Evolutionary conservation across 2,888 invertebrate species (phyloP).

Genomic region (Drosophila borealis): DNA sequence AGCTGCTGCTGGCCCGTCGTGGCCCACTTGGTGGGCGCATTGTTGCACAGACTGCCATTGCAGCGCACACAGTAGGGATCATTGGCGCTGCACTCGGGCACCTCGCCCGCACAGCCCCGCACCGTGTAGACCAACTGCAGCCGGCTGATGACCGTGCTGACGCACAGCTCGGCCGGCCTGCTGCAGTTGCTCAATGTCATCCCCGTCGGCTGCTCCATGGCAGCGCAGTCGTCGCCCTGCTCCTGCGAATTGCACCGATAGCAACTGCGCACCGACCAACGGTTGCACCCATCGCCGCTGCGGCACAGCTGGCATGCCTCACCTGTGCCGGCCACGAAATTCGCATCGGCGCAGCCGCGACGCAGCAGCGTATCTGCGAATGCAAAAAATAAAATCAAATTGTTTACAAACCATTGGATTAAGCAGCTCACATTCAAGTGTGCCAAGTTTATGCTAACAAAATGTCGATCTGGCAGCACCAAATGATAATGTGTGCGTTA

Average conservation of each 20-base stretch:
- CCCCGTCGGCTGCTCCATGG: slow-evolving; percentile 47
- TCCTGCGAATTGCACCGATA: slow-evolving; percentile 78
- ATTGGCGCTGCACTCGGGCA: slow-evolving; percentile 74
- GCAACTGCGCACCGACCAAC: slow-evolving; percentile 73
- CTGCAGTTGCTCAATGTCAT: slow-evolving; percentile 68
- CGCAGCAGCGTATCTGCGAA: slow-evolving; percentile 65
- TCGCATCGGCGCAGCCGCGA: slow-evolving; percentile 73
- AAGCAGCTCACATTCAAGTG: not conserved
- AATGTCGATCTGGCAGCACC: not conserved
- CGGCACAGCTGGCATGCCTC: slow-evolving; percentile 77
- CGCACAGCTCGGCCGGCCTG: slow-evolving; percentile 71
- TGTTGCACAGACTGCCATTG: slow-evolving; percentile 80
- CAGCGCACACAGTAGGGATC: slow-evolving; percentile 82
- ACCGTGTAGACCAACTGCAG: slow-evolving; percentile 71
- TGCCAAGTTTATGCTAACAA: not conserved
- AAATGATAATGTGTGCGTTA: not conserved
- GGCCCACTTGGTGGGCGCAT: slow-evolving; percentile 60
- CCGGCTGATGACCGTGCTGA: slow-evolving; percentile 72
- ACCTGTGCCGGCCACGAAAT: slow-evolving; percentile 29
- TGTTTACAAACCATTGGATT: not conserved
- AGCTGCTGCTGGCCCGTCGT: slow-evolving; percentile 7
- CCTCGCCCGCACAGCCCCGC: slow-evolving; percentile 73
- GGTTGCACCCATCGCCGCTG: slow-evolving; percentile 73
- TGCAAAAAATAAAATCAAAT: not conserved
- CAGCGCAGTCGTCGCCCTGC: slow-evolving; percentile 65